These are phyloP conservation scores for Naja naja DNA, from an alignment of 2,113 vertebrate species.

Conservation along the genomic window DNA sequence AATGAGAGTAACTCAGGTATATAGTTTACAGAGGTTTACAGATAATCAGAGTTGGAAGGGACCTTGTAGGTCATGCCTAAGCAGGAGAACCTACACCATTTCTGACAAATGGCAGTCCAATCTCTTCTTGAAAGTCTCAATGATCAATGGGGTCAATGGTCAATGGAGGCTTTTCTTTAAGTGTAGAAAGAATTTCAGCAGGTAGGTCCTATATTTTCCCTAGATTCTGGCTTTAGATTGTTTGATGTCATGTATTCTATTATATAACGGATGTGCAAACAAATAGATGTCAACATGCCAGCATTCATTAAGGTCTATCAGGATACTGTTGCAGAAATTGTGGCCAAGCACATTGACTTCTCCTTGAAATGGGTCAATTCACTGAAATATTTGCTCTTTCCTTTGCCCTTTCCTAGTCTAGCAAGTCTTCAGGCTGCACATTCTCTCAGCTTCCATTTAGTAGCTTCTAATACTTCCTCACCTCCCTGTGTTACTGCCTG, in stretches of 20 bases:
- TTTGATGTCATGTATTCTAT: not conserved
- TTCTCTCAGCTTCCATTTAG: not conserved
- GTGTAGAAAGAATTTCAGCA: not conserved
- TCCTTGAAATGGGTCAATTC: not conserved
- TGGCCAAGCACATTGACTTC: not conserved
- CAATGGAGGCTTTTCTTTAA: not conserved
- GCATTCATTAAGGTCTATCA: not conserved
- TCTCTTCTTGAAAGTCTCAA: no score
- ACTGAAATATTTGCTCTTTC: not conserved
- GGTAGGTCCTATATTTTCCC: not conserved
- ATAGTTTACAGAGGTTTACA: no score
- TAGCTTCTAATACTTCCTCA: not conserved
- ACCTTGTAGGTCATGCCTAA: no score
- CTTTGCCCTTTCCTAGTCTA: not conserved
- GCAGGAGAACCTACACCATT: no score
- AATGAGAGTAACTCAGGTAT: not conserved
- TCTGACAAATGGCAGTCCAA: no score
- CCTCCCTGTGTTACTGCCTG: not conserved
- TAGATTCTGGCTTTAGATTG: not conserved
- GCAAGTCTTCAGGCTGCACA: not conserved
- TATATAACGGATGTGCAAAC: not conserved
- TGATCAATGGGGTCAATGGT: not conserved
- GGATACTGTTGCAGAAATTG: not conserved
- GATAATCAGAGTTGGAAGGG: no score
- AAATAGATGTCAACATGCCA: not conserved